Percentiles rank a stretch among this genome's conserved stretches.
These are phyloP conservation scores for Benitochromis conjunctus DNA, from an alignment of 2,113 vertebrate genomes.

Conservation along the genomic window DNA sequence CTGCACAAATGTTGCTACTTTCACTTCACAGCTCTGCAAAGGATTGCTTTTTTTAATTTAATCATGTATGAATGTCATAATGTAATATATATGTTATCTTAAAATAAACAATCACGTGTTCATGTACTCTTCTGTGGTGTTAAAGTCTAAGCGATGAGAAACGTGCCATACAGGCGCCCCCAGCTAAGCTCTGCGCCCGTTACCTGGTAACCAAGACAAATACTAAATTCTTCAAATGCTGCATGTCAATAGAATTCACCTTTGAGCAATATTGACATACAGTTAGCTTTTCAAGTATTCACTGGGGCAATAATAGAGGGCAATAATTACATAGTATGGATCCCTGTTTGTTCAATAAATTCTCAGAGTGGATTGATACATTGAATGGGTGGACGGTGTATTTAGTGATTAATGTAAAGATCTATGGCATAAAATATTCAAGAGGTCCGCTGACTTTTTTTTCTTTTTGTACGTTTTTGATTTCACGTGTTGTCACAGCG, in stretches of 20 bases:
- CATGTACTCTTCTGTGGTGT: background rate
- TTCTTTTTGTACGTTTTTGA: background rate
- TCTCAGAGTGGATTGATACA: slow-evolving; percentile 42
- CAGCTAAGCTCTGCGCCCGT: slow-evolving; percentile 33
- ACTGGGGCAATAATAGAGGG: slow-evolving; percentile 62
- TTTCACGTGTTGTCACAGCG: background rate
- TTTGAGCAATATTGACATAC: slow-evolving; percentile 57
- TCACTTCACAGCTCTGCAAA: background rate
- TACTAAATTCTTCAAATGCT: slow-evolving; percentile 41
- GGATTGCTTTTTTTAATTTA: background rate
- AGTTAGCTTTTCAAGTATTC: slow-evolving; percentile 64
- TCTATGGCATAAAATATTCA: slow-evolving; percentile 2
- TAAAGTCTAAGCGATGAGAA: slow-evolving; percentile 5
- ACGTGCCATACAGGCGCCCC: background rate
- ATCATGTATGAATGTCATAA: background rate
- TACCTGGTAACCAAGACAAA: slow-evolving; percentile 50
- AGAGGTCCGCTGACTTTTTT: background rate
- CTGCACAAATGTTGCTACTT: background rate
- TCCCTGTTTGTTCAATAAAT: slow-evolving; percentile 50
- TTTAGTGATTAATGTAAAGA: slow-evolving; percentile 38
- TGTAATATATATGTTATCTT: background rate
- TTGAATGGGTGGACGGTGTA: slow-evolving; percentile 14
- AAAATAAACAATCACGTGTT: background rate
- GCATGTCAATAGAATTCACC: slow-evolving; percentile 39
- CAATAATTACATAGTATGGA: slow-evolving; percentile 66